Evolutionary conservation across 2,888 invertebrate genomes (phyloP), one percentile per base, ranked within the genome.

Genomic region (Fabriciana adippe): DNA sequence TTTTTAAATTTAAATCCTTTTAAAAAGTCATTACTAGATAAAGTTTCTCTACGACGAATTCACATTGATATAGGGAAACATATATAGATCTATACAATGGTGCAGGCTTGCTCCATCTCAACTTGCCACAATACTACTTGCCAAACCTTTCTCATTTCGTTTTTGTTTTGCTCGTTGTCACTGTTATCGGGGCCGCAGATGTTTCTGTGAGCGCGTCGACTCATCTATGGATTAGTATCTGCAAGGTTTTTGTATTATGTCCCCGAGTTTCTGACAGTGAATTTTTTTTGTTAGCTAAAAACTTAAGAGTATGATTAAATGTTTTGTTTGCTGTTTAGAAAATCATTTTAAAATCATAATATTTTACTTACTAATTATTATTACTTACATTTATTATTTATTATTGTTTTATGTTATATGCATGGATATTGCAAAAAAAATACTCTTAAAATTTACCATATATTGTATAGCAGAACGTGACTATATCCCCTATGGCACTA

Each of bases 121-220:
- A 89, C 83, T 88, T 86, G 78, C 84, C 80, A 87, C 90, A 90
- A 89, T 89, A 82, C 84, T 82, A 85, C 84, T 86, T 83, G 82
- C 85, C 85, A 81, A 90, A 88, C 89, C 90, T 91, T 88, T 90
- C 89, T 90, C 90, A 91, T 91, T 87, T 84, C 84, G 91, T 90
- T 90, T 91, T 91, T 91, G 91, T 91, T 88, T 88, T 81, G 81
- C 75, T 87, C 83, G 82, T 74, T 75, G 69, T 66, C 79, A 80
- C 78, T 79, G 83, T 81, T 81, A 84, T 80, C 82, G 81, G 81
- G 86, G 85, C 76, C 89, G 81, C 91, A 91, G 90, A 88, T 91
- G 91, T 85, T 86, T 75, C 79, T 79, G 76, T 83, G 84, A 84
- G 84, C 83, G 79, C 85, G 78, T 77, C 84, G 87, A 87, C 89